Evolutionary conservation across 2,113 vertebrate species (phyloP), one percentile per base, ranked within the genome.

Genomic region (Suncus etruscus): DNA sequence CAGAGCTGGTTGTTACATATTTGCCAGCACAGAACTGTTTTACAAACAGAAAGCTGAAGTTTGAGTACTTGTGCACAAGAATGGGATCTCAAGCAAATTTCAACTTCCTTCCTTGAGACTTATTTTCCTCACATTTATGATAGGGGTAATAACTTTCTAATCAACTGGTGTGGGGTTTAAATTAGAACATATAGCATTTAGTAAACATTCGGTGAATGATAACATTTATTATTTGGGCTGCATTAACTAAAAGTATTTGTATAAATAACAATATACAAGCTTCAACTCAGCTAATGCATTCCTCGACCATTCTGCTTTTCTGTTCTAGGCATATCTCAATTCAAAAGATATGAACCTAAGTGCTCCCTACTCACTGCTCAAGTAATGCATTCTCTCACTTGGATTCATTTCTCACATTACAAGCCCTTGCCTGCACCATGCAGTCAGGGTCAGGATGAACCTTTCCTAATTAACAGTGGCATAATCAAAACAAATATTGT

Each of bases 381-480:
- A 89, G 61, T 47, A 82, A 69, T 29, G 2, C 58, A 24, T 79
- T 91, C 78, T 91, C 78, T 83, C n/a, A 10, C 83, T 93, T 94
- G 75, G 92, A 96, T 92, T 74, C 90, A 18, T 7, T 95, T 83
- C 76, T 86, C 85, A 31, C 0, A 9, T 47, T 93, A 84, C 75
- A 96, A 95, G 86, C 76, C 95, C 11, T 32, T 89, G 80, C 80
- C 61, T 3, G 61, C 50, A 92, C 39, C 66, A 75, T 15, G 5
- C 29, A 94, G 72, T 73, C 85, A 93, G 81, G 89, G 27, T 83
- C 74, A 91, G 7, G 16, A 2, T 83, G 77, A 96, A 82, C 29
- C 74, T 94, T 83, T 70, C 65, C 91, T 97, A 96, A 97, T 96
- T 94, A 95, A 95, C 91, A 96, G 79, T 91, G 68, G 92, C 79